A percentile compares a stretch with the other conserved stretches of the same genome.
Evolutionary conservation across 2,797 vertebrate species (phyloP).

Genomic region (Syndactyla subalaris): DNA sequence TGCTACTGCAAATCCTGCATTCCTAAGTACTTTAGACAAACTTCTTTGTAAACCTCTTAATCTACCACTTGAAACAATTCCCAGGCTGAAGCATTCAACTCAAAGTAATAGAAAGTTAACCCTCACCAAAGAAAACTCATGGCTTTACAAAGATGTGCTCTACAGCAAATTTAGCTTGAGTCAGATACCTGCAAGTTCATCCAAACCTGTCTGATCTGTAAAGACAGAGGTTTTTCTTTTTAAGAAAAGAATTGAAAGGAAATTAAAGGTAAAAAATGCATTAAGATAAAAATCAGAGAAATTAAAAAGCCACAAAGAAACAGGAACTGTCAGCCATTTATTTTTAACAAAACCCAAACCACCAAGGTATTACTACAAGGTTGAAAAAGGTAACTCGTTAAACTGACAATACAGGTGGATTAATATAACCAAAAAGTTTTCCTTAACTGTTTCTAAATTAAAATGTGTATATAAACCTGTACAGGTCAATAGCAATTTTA

Average conservation of each 20-base stretch:
- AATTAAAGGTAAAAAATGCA: background rate
- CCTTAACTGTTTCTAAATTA: background rate
- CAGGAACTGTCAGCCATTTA: background rate
- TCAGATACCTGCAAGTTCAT: background rate
- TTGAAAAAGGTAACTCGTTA: background rate
- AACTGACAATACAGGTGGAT: background rate
- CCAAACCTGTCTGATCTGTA: background rate
- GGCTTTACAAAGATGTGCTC: background rate
- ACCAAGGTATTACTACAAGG: background rate
- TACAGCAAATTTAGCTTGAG: background rate
- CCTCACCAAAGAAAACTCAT: background rate
- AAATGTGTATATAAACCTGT: background rate
- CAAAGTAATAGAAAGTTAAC: conserved; percentile 9
- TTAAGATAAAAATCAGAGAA: background rate
- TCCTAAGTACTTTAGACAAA: conserved; percentile 38
- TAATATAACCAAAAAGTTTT: background rate
- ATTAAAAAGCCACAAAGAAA: conserved; percentile 10
- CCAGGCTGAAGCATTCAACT: conserved; percentile 22
- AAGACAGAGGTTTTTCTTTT: background rate
- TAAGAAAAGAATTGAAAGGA: background rate
- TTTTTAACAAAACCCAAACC: conserved; percentile 5
- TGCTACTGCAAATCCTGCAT: conserved; percentile 39
- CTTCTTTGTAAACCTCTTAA: conserved; percentile 34
- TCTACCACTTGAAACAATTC: conserved; percentile 43
- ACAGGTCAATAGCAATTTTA: background rate